Evolutionary conservation across 23 tunicate species (phyloP).

Genomic region (Diplosoma virens): DNA sequence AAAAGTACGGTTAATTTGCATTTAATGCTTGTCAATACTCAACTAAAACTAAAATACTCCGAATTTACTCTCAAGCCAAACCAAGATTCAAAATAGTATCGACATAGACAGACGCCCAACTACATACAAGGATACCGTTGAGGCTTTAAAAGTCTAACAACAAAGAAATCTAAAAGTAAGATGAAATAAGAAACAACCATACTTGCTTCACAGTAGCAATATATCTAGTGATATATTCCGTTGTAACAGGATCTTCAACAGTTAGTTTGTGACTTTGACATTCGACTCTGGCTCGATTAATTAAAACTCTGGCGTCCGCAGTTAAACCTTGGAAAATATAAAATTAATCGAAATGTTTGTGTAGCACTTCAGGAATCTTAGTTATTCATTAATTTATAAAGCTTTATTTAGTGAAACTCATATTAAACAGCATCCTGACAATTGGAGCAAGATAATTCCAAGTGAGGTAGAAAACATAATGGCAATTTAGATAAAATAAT

Average conservation of each 20-base stretch:
- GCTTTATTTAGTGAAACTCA: too few relatives aligned
- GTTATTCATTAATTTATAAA: too few relatives aligned
- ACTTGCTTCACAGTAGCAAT: constrained; percentile 97
- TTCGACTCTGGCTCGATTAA: constrained; percentile 95
- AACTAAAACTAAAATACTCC: too few relatives aligned
- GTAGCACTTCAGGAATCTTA: too few relatives aligned
- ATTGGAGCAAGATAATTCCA: too few relatives aligned
- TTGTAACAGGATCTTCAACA: constrained; percentile 97
- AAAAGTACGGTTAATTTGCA: too few relatives aligned
- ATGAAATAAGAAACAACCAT: not conserved
- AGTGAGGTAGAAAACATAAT: too few relatives aligned
- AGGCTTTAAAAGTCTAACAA: not conserved
- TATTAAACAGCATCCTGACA: too few relatives aligned
- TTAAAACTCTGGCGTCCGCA: constrained; percentile 93
- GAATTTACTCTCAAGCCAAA: not conserved
- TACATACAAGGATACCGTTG: not conserved
- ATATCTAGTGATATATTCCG: constrained; percentile 95
- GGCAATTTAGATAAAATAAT: too few relatives aligned
- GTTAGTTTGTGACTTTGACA: constrained; percentile 89
- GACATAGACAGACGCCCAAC: not conserved
- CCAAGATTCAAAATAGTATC: not conserved
- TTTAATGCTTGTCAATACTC: too few relatives aligned
- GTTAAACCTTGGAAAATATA: constrained; percentile 65
- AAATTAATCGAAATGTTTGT: too few relatives aligned
- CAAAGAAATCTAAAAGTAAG: not conserved